Percentiles rank a stretch among this genome's conserved stretches.
phyloP scores from a whole-genome alignment of 2,113 vertebrate species.

The Stigmatopora argus region DNA sequence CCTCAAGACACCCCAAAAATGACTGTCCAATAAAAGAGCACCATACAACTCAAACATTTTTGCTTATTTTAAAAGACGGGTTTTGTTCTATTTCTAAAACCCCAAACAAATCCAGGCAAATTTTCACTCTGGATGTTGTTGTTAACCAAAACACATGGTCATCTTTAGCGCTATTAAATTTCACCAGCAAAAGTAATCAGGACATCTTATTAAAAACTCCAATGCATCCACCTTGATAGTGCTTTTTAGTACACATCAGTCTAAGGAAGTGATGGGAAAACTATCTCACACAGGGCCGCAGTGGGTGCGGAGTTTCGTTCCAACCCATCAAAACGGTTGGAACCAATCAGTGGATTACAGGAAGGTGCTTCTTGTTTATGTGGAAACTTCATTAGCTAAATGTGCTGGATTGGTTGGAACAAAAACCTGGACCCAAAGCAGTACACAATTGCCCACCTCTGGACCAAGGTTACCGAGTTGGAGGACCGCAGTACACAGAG shows the following conservation, averaged over 20 bases:
- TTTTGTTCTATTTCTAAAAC: neutral
- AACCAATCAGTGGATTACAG: too few relatives aligned
- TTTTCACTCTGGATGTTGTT: neutral
- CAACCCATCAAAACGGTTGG: too few relatives aligned
- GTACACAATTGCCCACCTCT: too few relatives aligned
- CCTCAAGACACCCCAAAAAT: neutral
- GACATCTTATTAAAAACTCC: neutral
- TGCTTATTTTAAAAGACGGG: neutral
- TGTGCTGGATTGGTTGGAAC: too few relatives aligned
- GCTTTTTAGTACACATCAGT: neutral
- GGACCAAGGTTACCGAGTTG: too few relatives aligned
- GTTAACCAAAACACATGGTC: neutral
- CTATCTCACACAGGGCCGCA: too few relatives aligned
- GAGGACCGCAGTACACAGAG: too few relatives aligned
- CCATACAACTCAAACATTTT: neutral
- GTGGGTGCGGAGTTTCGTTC: too few relatives aligned
- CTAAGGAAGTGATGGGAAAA: too few relatives aligned
- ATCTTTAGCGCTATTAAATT: neutral
- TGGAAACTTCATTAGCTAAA: too few relatives aligned
- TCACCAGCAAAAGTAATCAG: neutral
- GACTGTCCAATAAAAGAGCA: neutral
- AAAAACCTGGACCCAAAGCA: too few relatives aligned
- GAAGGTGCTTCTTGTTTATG: too few relatives aligned
- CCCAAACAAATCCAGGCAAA: neutral
- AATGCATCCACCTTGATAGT: neutral